A percentile compares a stretch with the other conserved stretches of the same genome.
These are phyloP conservation scores for Mirza zaza DNA, from an alignment of 2,113 vertebrate species.

Conservation along the genomic window DNA sequence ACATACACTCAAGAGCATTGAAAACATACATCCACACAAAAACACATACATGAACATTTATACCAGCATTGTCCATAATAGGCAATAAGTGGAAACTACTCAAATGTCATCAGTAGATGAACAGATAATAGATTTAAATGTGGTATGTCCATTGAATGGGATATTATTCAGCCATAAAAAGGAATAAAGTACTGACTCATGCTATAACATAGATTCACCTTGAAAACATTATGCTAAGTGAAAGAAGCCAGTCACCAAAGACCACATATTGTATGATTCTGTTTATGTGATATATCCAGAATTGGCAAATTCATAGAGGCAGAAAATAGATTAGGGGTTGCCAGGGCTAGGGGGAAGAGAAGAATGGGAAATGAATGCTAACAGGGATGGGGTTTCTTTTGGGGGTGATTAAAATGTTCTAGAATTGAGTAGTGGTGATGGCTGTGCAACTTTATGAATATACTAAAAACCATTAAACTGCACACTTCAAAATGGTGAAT, in stretches of 20 bases:
- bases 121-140: neutral
- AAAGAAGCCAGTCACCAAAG: neutral
- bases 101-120: neutral
- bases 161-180: neutral
- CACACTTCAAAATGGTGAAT: neutral
- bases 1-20: neutral
- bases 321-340: neutral
- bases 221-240: neutral
- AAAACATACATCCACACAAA: neutral
- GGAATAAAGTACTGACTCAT: neutral
- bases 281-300: neutral
- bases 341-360: neutral
- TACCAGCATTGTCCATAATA: neutral
- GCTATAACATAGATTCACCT: neutral
- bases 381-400: neutral
- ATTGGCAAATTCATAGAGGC: neutral
- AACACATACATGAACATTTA: neutral
- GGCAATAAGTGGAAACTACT: neutral
- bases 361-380: neutral
- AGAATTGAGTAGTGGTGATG: neutral
- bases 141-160: too few relatives aligned
- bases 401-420: neutral
- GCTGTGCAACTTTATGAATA: neutral
- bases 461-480: neutral
- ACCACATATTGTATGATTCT: neutral